phyloP scores from a whole-genome alignment of 2,113 vertebrate species.

The Cygnus atratus region DNA sequence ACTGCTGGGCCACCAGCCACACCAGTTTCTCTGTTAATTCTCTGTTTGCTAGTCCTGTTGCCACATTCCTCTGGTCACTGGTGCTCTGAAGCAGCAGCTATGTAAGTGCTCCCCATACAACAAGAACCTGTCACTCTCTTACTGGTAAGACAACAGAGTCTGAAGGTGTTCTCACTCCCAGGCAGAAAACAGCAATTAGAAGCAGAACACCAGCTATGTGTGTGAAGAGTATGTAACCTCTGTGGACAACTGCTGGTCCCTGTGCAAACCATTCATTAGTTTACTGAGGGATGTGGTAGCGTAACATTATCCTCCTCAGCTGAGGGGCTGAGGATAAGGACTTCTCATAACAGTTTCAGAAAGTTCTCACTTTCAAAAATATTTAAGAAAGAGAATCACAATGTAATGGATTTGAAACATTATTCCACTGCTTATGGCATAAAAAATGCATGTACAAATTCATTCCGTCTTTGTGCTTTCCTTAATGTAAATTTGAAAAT shows the following conservation, averaged over 20 bases:
- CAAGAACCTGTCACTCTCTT: not conserved
- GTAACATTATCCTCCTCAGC: not conserved
- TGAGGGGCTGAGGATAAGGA: not conserved
- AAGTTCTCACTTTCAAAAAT: not conserved
- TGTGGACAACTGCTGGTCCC: not conserved
- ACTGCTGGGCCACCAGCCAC: not conserved
- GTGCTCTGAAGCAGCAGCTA: not conserved
- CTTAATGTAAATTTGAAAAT: not conserved
- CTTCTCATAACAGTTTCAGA: not conserved
- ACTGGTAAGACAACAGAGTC: not conserved
- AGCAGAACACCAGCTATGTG: not conserved
- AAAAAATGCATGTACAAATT: not conserved
- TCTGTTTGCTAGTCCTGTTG: not conserved
- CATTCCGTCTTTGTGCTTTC: not conserved
- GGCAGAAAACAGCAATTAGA: not conserved
- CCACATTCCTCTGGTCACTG: not conserved
- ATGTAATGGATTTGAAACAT: not conserved
- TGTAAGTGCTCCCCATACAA: not conserved
- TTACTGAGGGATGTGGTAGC: not conserved
- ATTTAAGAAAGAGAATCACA: not conserved
- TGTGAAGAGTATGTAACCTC: not conserved
- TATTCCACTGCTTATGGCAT: not conserved
- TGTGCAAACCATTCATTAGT: not conserved
- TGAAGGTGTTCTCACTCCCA: not conserved
- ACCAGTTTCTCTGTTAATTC: not conserved